Percentiles rank a stretch among this genome's conserved stretches.
Conservation (phyloP, 2,888 invertebrate genomes). For the Cosmia trapezina region DNA sequence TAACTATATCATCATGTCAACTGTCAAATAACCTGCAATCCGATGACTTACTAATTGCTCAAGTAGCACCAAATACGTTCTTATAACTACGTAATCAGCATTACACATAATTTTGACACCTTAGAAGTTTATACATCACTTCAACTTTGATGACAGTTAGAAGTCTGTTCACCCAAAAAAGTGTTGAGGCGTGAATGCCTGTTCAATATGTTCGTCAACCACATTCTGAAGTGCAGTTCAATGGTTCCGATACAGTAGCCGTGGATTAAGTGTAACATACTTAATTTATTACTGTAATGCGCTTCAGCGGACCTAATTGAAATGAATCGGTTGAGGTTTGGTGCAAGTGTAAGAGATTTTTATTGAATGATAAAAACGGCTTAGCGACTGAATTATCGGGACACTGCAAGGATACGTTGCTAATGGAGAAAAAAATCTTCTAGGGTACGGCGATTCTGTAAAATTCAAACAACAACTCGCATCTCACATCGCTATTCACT, state of each 20-base stretch:
- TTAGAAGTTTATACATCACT: constrained; percentile 28
- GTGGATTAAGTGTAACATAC: constrained; percentile 18
- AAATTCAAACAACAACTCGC: too few relatives aligned
- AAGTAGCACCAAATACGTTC: constrained; percentile 6
- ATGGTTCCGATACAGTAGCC: constrained; percentile 36
- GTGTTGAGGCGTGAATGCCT: constrained; percentile 38
- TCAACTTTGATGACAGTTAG: constrained; percentile 34
- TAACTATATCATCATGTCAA: constrained; percentile 17
- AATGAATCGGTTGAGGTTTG: constrained; percentile 33
- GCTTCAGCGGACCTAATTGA: constrained; percentile 32
- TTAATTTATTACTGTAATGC: constrained; percentile 44
- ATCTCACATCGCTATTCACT: too few relatives aligned
- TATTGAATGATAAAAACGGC: too few relatives aligned
- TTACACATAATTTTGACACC: constrained; percentile 28
- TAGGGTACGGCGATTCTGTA: too few relatives aligned
- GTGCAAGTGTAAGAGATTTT: constrained; percentile 28
- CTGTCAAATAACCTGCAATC: constrained; percentile 17
- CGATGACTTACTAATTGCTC: constrained; percentile 9
- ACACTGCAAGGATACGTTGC: background rate
- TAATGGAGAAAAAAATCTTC: background rate
- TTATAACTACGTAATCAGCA: background rate
- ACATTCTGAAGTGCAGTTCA: constrained; percentile 26
- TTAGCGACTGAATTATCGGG: background rate
- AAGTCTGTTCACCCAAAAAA: constrained; percentile 40
- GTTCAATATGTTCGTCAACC: constrained; percentile 31